Evolutionary conservation across 2,113 vertebrate species (phyloP).

Genomic region (Pluvialis apricaria): DNA sequence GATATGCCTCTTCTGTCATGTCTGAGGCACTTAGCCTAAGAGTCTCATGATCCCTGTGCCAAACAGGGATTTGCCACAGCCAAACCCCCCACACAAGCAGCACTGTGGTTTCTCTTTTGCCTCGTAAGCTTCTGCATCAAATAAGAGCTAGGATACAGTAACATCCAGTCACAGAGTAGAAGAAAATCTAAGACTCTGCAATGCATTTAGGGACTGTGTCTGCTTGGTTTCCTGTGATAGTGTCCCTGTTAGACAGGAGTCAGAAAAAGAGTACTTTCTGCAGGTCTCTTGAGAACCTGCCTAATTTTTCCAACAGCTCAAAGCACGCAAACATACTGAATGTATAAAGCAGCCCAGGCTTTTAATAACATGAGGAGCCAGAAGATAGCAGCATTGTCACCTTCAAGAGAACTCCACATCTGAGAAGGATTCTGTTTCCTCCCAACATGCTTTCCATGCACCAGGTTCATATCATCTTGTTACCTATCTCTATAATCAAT

Average conservation of each 20-base stretch:
- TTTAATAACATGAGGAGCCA: not conserved
- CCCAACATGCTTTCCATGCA: not conserved
- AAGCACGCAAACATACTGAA: not conserved
- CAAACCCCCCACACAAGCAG: not conserved
- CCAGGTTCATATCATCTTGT: not conserved
- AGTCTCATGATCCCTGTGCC: not conserved
- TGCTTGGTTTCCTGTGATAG: not conserved
- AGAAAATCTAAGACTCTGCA: not conserved
- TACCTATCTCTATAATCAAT: no score
- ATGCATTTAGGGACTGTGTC: not conserved
- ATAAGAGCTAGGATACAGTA: not conserved
- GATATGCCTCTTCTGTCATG: not conserved
- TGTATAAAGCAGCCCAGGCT: not conserved
- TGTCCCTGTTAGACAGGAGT: not conserved
- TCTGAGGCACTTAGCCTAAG: not conserved
- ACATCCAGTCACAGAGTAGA: not conserved
- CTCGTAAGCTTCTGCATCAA: not conserved
- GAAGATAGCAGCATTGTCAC: not conserved
- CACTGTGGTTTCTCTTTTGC: not conserved
- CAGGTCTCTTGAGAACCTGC: not conserved
- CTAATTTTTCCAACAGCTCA: not conserved
- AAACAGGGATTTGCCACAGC: not conserved
- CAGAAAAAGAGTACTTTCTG: not conserved
- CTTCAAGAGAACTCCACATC: not conserved
- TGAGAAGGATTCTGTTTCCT: not conserved